A percentile compares a stretch with the other conserved stretches of the same genome.
These are phyloP conservation scores for Lagorchestes hirsutus DNA, from an alignment of 2,797 vertebrate genomes.

Conservation along the genomic window DNA sequence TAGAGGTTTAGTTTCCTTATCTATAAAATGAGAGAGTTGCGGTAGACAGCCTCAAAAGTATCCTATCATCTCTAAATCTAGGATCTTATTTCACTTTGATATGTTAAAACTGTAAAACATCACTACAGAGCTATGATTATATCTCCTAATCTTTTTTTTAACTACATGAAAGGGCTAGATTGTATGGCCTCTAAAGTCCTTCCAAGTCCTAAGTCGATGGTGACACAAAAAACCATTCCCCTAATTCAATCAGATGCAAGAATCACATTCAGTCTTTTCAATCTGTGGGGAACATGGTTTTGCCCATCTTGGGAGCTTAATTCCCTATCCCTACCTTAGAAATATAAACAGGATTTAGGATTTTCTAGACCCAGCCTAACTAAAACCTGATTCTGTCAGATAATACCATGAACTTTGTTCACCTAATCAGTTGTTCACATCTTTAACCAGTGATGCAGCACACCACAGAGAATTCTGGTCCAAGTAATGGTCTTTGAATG, in stretches of 20 bases:
- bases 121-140: neutral
- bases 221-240: neutral
- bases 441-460: slow-evolving; percentile 8
- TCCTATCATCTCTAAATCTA: neutral
- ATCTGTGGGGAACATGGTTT: neutral
- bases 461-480: slow-evolving; percentile 17
- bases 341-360: neutral
- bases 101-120: neutral
- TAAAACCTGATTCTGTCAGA: slow-evolving; percentile 22
- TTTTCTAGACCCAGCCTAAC: neutral
- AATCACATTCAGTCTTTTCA: slow-evolving; percentile 27
- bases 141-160: neutral
- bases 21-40: neutral
- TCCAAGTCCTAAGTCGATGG: neutral
- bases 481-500: slow-evolving; percentile 55
- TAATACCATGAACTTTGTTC: neutral
- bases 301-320: neutral
- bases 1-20: neutral
- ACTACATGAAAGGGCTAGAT: neutral
- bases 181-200: neutral
- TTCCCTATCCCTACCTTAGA: slow-evolving; percentile 6
- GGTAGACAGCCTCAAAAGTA: neutral
- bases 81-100: neutral
- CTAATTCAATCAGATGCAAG: slow-evolving; percentile 50
- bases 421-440: slow-evolving; percentile 14